Base-by-base conservation (phyloP, 1,140 invertebrate species). In the Caenorhabditis brenneri region DNA sequence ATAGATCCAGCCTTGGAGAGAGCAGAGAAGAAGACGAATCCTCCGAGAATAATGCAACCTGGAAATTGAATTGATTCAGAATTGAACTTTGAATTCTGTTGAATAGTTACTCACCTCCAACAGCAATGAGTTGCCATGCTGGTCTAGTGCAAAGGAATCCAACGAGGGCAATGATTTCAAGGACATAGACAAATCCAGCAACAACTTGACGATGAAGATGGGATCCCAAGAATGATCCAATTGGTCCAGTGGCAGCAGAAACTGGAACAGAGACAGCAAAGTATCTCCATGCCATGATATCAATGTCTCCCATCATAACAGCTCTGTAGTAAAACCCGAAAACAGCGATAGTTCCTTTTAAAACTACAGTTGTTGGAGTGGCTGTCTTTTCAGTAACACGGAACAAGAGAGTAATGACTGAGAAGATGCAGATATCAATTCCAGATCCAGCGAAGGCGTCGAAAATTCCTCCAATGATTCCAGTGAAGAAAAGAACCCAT, bases 171-270 rank as follows among this genome's bases (percentile, higher is more conserved):
- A 88, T 87, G 12, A 80, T 82, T 78, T 91, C 88, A 15, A 90
- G 80, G 53, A 90, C 85, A 81, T 89, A 89, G 55, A 91, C 84
- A 29, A 90, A 84, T 16, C 69, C 69, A 46, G 90, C 90, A 9
- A 91, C 86, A 22, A 87, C 84, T 58, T 88, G 87, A 46, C 90
- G 85, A 83, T 91, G 90, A 81, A 91, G 91, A 85, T 91, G 90
- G 12, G 88, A 91, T 16, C 88, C 89, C 29, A 91, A 81, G 74
- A 90, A 88, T 29, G 87, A 84, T 29, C 90, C 90, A 33, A 91
- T 53, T 46, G 90, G 90, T 31, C 89, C 90, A 46, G 84, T 87
- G n/a, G 87, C 79, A 27, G 87, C 85, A 33, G 86, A 85, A 22
- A 91, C 87, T 9, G 90, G 90, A n/a, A 90, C 81, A 27, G 85